These are phyloP conservation scores for Agrochola lychnidis DNA, from an alignment of 2,888 invertebrate genomes.

Conservation along the genomic window DNA sequence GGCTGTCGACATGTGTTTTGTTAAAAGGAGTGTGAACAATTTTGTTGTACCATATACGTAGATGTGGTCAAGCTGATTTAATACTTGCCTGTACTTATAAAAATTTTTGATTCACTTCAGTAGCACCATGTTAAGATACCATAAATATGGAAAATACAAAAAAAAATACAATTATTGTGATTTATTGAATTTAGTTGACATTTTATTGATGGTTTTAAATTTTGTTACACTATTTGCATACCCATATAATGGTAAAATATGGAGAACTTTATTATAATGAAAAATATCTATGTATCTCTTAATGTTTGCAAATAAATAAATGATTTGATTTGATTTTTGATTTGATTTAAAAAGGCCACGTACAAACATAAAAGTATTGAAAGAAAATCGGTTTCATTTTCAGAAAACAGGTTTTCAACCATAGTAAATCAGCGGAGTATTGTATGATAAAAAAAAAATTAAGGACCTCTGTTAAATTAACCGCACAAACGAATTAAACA, in stretches of 20 bases:
- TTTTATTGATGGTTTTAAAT: too few relatives aligned
- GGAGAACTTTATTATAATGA: too few relatives aligned
- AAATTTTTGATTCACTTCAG: not conserved
- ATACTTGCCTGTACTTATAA: not conserved
- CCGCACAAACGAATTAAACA: not conserved
- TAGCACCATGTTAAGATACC: not conserved
- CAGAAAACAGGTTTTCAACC: not conserved
- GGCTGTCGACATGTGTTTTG: slow-evolving; percentile 18
- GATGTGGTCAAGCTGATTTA: not conserved
- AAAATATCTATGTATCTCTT: too few relatives aligned
- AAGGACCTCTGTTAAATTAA: not conserved
- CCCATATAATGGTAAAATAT: too few relatives aligned
- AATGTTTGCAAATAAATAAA: too few relatives aligned
- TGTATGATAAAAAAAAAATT: not conserved
- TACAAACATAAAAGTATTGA: not conserved
- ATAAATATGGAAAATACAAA: too few relatives aligned
- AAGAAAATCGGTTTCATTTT: not conserved
- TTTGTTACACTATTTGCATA: too few relatives aligned
- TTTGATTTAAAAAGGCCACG: not conserved
- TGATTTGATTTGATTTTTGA: too few relatives aligned
- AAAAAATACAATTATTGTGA: not conserved
- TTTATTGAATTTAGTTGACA: too few relatives aligned
- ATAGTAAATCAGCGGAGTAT: not conserved
- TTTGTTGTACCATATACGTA: not conserved
- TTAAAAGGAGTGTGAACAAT: not conserved